Percentiles rank a stretch among this genome's conserved stretches.
Conservation (phyloP, 2,797 vertebrate species). For the Ceryle rudis region DNA sequence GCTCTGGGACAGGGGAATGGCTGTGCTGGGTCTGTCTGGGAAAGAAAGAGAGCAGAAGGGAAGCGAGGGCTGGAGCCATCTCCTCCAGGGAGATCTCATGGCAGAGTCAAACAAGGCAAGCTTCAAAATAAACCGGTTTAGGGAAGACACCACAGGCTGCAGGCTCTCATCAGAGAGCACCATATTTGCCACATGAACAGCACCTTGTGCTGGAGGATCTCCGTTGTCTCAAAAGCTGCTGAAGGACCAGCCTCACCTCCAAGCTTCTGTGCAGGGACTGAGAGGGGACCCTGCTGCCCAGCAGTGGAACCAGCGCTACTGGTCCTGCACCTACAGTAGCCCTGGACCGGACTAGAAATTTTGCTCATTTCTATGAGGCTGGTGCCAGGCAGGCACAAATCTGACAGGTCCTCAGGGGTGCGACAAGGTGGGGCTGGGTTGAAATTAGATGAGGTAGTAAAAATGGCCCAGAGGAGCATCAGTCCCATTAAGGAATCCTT, state of each 20-base stretch:
- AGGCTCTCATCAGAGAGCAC: not conserved
- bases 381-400: rapidly evolving
- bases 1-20: not conserved
- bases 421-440: not conserved
- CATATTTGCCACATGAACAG: rapidly evolving
- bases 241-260: not conserved
- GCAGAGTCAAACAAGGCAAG: not conserved
- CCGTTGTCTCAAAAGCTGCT: not conserved
- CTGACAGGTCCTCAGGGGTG: not conserved
- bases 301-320: not conserved
- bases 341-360: not conserved
- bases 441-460: not conserved
- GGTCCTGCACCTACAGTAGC: not conserved
- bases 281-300: rapidly evolving
- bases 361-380: not conserved
- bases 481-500: not conserved
- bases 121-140: not conserved
- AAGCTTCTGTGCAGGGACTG: not conserved
- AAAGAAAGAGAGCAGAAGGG: not conserved
- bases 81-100: not conserved
- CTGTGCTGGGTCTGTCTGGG: rapidly evolving
- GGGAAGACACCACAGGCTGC: not conserved
- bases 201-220: not conserved
- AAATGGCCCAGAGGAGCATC: not conserved
- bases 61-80: not conserved